A percentile compares a stretch with the other conserved stretches of the same genome.
Evolutionary conservation across 2,113 vertebrate genomes (phyloP).

Genomic region (Cisticola juncidis): DNA sequence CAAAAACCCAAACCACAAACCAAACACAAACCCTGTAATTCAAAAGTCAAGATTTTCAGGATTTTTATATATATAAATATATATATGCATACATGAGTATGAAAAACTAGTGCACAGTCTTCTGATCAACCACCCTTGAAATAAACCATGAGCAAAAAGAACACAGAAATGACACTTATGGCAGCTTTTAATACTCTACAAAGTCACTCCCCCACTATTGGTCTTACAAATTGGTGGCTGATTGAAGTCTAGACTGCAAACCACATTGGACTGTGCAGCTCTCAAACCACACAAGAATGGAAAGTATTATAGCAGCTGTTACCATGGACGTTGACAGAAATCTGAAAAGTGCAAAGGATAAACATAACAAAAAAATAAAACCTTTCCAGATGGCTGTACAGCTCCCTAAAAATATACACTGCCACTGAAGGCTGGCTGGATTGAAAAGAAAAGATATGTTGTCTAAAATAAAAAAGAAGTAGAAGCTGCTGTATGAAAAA

Average conservation of each 20-base stretch:
- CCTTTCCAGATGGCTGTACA: slow-evolving; percentile 43
- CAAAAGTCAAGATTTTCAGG: neutral
- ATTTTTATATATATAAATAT: neutral
- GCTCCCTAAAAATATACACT: slow-evolving; percentile 39
- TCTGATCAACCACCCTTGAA: neutral
- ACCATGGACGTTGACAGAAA: slow-evolving; percentile 35
- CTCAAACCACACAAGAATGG: slow-evolving; percentile 22
- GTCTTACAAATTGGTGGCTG: slow-evolving; percentile 36
- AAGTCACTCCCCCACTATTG: neutral
- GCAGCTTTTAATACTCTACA: neutral
- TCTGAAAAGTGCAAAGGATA: slow-evolving; percentile 57
- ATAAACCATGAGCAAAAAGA: neutral
- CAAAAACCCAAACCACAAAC: neutral
- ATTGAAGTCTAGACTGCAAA: slow-evolving; percentile 45
- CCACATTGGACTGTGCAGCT: slow-evolving; percentile 1
- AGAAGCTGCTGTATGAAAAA: neutral
- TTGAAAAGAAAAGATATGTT: neutral
- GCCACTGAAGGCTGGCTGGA: neutral
- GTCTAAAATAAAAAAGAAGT: slow-evolving; percentile 25
- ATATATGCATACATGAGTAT: neutral
- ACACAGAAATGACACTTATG: neutral
- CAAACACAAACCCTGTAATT: neutral
- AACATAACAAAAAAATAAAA: slow-evolving; percentile 53
- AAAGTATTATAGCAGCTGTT: slow-evolving; percentile 47
- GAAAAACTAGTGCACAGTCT: neutral